Evolutionary conservation across 2,113 vertebrate species (phyloP).

Genomic region (Ctenodactylus gundi): DNA sequence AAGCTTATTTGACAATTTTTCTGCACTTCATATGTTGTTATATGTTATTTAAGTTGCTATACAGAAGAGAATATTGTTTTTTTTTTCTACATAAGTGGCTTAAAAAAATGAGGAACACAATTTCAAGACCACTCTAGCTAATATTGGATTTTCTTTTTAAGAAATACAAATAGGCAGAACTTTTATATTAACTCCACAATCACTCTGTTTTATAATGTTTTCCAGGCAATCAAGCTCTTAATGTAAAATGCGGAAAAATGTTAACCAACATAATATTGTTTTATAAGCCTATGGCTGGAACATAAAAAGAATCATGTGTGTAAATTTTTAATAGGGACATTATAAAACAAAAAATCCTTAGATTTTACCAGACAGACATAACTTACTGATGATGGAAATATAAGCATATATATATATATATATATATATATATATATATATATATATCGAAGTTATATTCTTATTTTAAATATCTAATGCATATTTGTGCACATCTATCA

Average conservation of each 20-base stretch:
- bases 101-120: not conserved
- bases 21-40: not conserved
- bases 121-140: not conserved
- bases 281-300: conserved; percentile 36
- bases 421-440: not conserved
- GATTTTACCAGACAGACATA: not conserved
- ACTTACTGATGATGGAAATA: not conserved
- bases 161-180: not conserved
- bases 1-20: not conserved
- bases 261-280: conserved; percentile 31
- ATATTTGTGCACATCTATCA: not conserved
- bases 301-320: conserved; percentile 15
- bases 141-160: not conserved
- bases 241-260: conserved; percentile 17
- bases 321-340: not conserved
- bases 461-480: not conserved
- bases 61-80: not conserved
- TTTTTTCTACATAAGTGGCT: not conserved
- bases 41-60: not conserved
- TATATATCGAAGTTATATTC: not conserved
- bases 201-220: conserved; percentile 11
- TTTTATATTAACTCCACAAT: not conserved
- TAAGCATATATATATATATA: not conserved
- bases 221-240: conserved; percentile 14
- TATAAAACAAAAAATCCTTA: not conserved